These are phyloP conservation scores for Drepanosiphum platanoidis DNA, from an alignment of 2,888 invertebrate genomes.

Conservation along the genomic window DNA sequence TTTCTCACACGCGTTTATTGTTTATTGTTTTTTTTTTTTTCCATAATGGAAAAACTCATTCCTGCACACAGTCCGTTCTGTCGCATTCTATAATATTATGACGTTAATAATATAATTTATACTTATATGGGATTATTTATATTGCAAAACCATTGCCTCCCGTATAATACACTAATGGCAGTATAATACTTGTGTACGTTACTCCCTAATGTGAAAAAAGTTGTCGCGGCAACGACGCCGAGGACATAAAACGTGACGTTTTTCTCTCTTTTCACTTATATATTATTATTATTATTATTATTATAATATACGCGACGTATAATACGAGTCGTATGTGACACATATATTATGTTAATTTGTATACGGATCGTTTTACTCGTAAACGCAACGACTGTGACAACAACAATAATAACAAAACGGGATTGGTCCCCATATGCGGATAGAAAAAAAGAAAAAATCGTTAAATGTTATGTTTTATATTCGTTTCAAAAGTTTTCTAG, in stretches of 20 bases:
- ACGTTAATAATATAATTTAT: background rate
- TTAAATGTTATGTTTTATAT: background rate
- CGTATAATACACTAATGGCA: too few species aligned
- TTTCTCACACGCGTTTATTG: background rate
- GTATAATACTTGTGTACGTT: too few species aligned
- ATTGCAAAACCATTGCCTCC: background rate
- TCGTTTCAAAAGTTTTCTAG: background rate
- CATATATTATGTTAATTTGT: background rate
- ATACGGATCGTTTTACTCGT: background rate
- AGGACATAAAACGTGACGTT: background rate
- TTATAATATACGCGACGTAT: too few species aligned
- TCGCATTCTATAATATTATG: background rate
- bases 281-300: too few species aligned
- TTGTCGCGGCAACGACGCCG: background rate
- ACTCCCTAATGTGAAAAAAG: background rate
- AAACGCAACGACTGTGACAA: background rate
- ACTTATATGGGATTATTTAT: too few species aligned
- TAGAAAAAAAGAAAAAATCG: background rate
- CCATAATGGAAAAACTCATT: background rate
- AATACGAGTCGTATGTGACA: background rate
- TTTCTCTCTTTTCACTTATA: background rate
- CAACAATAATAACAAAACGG: background rate
- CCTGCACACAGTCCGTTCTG: background rate
- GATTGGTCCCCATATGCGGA: background rate
- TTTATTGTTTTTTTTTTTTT: background rate